Evolutionary conservation across 2,888 invertebrate genomes (phyloP), one percentile per base, ranked within the genome.

Genomic region (Acronicta leporina): DNA sequence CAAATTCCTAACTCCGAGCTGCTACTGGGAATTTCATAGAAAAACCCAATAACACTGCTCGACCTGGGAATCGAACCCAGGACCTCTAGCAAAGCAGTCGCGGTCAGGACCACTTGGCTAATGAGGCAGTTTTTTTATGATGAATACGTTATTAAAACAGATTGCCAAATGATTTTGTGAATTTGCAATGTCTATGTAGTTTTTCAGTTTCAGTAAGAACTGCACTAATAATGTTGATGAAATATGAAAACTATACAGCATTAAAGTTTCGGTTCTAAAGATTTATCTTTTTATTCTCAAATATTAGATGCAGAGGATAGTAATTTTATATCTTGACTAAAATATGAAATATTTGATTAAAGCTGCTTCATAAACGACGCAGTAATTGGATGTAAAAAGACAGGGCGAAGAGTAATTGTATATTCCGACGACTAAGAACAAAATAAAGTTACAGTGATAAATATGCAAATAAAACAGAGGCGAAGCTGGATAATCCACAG

Each of bases 401-500:
- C 68, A 65, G 55, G 40, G 67, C 43, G 54, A 72, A 77, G 68
- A 79, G 70, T 74, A 69, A 75, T 80, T 79, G 68, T 72, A 73
- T 76, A 80, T 79, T 75, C 78, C 67, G 65, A 71, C 69, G 63
- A 73, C 74, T 74, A 76, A 77, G 70, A 77, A 73, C 69, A 73
- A 78, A 81, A 82, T 82, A 80, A 81, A 84, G 78, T 81, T 79
- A 76, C 73, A 79, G 76, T 82, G 80, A 84, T 81, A 83, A 84
- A 84, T 80, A 82, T 84, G 81, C 79, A 83, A 86, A 86, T 85
- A 84, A 82, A 84, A 84, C 78, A 80, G 75, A 74, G 73, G 77
- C 76, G 82, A 77, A 79, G 81, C 82, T 75, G 81, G 78, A 80
- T 84, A 82, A 84, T 85, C 84, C 83, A 77, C 76, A 75, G 78